phyloP scores from a whole-genome alignment of 2,113 vertebrate genomes.

The Glaucidium brasilianum region DNA sequence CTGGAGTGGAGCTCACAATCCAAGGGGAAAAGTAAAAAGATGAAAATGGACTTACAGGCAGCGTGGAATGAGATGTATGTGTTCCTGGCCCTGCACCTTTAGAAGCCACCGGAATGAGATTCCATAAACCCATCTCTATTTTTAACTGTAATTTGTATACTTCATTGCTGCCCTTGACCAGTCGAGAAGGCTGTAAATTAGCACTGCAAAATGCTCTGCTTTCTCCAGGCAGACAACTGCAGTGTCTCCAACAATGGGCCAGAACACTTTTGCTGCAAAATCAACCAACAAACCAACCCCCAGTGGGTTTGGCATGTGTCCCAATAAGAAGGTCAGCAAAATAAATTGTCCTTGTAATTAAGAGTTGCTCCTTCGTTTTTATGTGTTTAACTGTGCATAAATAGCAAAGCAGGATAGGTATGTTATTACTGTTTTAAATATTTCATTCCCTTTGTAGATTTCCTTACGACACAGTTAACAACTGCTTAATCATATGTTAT shows the following conservation, averaged over 20 bases:
- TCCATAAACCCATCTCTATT: conserved; percentile 20
- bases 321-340: conserved; percentile 41
- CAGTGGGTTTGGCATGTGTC: conserved; percentile 10
- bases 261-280: neutral
- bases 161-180: neutral
- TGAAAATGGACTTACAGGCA: conserved; percentile 8
- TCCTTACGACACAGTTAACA: conserved; percentile 37
- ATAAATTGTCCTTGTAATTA: conserved; percentile 58
- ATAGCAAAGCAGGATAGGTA: conserved; percentile 49
- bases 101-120: neutral
- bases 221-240: neutral
- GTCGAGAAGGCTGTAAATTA: conserved; percentile 21
- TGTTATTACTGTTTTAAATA: conserved; percentile 54
- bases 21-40: neutral
- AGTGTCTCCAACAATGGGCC: neutral
- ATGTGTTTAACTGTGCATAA: conserved; percentile 29
- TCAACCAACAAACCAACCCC: neutral
- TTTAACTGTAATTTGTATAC: neutral
- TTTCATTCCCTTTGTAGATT: conserved; percentile 51
- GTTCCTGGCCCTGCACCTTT: neutral
- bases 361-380: conserved; percentile 56
- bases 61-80: neutral
- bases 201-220: neutral
- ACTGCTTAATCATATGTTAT: conserved; percentile 48
- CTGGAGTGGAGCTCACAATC: conserved; percentile 53